A percentile compares a stretch with the other conserved stretches of the same genome.
Conservation (phyloP, 2,113 vertebrate species). For the Menidia beryllina region DNA sequence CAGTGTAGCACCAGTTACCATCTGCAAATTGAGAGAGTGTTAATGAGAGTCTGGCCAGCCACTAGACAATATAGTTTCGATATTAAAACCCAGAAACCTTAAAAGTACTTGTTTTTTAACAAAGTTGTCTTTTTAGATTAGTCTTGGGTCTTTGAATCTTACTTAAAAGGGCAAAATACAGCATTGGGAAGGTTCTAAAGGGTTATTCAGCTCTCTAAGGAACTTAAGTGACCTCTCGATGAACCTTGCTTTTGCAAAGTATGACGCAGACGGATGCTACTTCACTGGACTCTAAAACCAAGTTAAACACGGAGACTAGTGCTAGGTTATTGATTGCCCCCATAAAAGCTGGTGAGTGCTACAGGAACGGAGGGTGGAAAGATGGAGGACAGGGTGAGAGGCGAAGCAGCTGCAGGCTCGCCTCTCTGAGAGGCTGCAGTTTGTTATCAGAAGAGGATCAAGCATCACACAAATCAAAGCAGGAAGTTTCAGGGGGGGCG, state of each 20-base stretch:
- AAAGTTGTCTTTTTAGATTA: background rate
- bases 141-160: background rate
- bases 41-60: background rate
- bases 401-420: slow-evolving; percentile 61
- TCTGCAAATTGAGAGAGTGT: background rate
- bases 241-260: slow-evolving; percentile 40
- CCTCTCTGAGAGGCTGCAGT: slow-evolving; percentile 52
- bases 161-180: background rate
- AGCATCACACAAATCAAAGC: slow-evolving; percentile 65
- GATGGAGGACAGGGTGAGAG: slow-evolving; percentile 58
- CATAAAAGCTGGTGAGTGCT: slow-evolving; percentile 69
- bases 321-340: slow-evolving; percentile 68
- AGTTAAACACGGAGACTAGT: slow-evolving; percentile 69
- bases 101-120: background rate
- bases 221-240: slow-evolving; percentile 27
- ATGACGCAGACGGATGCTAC: slow-evolving; percentile 29
- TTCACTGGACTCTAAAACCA: slow-evolving; percentile 62
- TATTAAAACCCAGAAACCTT: background rate
- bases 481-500: slow-evolving; percentile 25
- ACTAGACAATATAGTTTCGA: background rate
- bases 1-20: slow-evolving; percentile 2
- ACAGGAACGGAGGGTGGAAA: slow-evolving; percentile 33
- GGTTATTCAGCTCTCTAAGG: background rate
- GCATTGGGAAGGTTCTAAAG: background rate
- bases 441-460: slow-evolving; percentile 66